Percentiles rank a stretch among this genome's conserved stretches.
Conservation (phyloP, 2,888 invertebrate species). For the Chloroclysta siterata region DNA sequence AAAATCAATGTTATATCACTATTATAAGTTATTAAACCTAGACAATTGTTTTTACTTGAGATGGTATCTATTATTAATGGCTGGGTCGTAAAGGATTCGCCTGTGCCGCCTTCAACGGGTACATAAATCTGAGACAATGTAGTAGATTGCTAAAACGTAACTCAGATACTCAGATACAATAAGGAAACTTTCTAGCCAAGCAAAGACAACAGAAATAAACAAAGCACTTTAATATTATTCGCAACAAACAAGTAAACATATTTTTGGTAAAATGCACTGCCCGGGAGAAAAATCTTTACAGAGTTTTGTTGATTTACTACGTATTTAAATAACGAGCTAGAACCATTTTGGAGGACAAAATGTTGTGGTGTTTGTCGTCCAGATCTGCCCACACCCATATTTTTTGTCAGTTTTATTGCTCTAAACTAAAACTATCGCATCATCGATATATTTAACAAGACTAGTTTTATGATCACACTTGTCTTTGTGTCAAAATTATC, state of each 20-base stretch:
- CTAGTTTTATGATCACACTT: slow-evolving; percentile 4
- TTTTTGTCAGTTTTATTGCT: slow-evolving; percentile 1
- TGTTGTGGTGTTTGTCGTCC: slow-evolving; percentile 2
- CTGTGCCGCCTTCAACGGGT: slow-evolving; percentile 50
- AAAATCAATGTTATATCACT: not conserved
- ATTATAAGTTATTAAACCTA: slow-evolving; percentile 36
- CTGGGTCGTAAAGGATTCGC: slow-evolving; percentile 47
- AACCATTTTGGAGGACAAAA: slow-evolving; percentile 3
- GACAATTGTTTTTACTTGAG: slow-evolving; percentile 46
- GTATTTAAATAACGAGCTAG: not conserved
- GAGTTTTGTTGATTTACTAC: not conserved
- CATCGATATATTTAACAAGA: not conserved
- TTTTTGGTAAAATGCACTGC: no score
- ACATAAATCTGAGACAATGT: slow-evolving; percentile 28
- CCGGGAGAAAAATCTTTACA: no score
- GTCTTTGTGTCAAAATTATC: slow-evolving; percentile 9
- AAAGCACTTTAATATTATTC: not conserved
- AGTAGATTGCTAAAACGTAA: slow-evolving; percentile 42
- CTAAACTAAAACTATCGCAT: not conserved
- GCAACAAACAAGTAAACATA: not conserved
- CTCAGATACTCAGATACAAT: slow-evolving; percentile 14
- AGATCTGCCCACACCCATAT: slow-evolving; percentile 14
- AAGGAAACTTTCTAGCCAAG: slow-evolving; percentile 22
- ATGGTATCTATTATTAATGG: slow-evolving; percentile 63
- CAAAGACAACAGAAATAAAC: slow-evolving; percentile 4